Evolutionary conservation across 1,140 invertebrate genomes (phyloP).

Genomic region (Caenorhabditis remanei): DNA sequence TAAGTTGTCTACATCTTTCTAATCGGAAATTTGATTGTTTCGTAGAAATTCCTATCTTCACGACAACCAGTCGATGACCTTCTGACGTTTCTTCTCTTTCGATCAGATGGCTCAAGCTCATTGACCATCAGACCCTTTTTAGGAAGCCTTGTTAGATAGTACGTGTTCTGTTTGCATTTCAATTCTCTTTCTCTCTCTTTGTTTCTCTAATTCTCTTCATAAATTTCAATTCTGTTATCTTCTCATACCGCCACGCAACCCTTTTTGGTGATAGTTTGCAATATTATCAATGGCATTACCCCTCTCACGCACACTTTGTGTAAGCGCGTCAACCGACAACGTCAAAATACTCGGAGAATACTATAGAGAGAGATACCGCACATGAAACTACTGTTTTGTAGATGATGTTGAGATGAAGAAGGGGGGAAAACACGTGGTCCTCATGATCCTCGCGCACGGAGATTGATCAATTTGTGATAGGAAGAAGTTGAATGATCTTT

Average conservation of each 20-base stretch:
- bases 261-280: slow-evolving; percentile 24
- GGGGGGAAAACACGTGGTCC: slow-evolving; percentile 19
- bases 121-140: neutral
- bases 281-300: slow-evolving; percentile 49
- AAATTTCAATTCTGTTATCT: slow-evolving; percentile 3
- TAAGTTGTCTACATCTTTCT: neutral
- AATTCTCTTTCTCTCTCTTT: neutral
- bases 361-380: slow-evolving; percentile 3
- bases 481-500: slow-evolving; percentile 35
- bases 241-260: slow-evolving; percentile 26
- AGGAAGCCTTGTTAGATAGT: slow-evolving; percentile 2
- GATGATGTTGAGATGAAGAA: neutral
- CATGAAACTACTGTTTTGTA: neutral
- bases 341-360: neutral
- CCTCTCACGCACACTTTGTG: slow-evolving; percentile 37
- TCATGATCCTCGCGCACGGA: neutral
- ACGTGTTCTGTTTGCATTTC: slow-evolving; percentile 47
- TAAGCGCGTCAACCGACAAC: slow-evolving; percentile 1
- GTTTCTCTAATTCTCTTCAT: neutral
- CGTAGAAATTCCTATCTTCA: neutral
- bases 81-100: slow-evolving; percentile 1
- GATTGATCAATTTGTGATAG: slow-evolving; percentile 10
- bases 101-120: neutral
- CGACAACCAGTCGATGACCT: neutral
- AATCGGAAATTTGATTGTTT: slow-evolving; percentile 16